Evolutionary conservation across 2,797 vertebrate species (phyloP).

Genomic region (Cyprinella venusta): DNA sequence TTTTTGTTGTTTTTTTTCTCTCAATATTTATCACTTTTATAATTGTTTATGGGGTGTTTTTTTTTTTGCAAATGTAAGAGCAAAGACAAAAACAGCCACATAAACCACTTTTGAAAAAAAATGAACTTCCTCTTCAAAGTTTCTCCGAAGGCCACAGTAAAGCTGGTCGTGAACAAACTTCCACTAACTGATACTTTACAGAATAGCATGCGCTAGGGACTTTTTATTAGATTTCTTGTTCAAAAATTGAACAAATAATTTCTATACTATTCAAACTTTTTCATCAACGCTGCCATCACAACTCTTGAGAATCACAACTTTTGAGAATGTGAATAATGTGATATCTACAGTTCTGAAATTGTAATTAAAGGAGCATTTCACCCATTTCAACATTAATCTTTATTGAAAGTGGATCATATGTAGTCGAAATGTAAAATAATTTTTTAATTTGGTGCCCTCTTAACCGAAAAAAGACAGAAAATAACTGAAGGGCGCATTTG

Average conservation of each 20-base stretch:
- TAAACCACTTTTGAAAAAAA: background rate
- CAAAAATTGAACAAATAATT: too few species aligned
- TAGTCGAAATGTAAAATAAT: too few species aligned
- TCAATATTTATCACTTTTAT: background rate
- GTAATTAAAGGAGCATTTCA: background rate
- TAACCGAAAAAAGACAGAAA: too few species aligned
- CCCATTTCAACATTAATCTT: too few species aligned
- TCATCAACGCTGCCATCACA: background rate
- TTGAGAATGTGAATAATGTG: background rate
- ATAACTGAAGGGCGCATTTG: too few species aligned
- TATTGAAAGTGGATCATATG: too few species aligned
- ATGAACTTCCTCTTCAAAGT: background rate
- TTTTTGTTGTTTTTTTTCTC: background rate
- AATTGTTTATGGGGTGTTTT: background rate
- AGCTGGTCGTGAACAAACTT: background rate
- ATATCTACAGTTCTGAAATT: background rate
- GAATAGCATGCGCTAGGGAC: background rate
- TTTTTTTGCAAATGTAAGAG: background rate
- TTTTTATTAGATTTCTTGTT: too few species aligned
- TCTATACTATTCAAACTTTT: background rate
- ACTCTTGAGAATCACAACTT: too few species aligned
- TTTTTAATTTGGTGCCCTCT: too few species aligned
- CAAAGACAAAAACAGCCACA: background rate
- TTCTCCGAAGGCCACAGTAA: background rate
- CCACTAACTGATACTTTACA: background rate